phyloP scores from a whole-genome alignment of 2,113 vertebrate genomes.

The Trichomycterus rosablanca region DNA sequence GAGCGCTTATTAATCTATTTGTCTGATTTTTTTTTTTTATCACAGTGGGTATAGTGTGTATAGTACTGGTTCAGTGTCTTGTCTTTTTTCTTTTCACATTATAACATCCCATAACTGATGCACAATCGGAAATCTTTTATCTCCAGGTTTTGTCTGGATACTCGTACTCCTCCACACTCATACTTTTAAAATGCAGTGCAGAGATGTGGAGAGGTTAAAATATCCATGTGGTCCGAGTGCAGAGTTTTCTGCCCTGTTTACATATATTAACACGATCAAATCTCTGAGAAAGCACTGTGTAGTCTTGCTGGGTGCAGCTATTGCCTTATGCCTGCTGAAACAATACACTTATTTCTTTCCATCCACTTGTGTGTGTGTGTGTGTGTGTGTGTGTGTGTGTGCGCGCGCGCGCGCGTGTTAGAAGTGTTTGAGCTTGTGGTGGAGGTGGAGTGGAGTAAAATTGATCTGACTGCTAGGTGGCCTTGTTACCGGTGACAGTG shows the following conservation, averaged over 20 bases:
- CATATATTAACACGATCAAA: neutral
- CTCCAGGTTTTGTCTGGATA: too few species aligned
- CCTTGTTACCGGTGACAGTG: constrained; percentile 21
- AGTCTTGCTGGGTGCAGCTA: neutral
- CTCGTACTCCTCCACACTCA: too few species aligned
- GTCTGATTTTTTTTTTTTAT: too few species aligned
- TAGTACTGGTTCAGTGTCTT: too few species aligned
- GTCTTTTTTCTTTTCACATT: too few species aligned
- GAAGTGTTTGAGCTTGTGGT: neutral
- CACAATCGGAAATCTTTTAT: too few species aligned
- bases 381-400: neutral
- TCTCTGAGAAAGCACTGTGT: neutral
- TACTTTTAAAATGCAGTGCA: too few species aligned
- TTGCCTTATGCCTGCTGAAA: neutral
- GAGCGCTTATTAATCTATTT: too few species aligned
- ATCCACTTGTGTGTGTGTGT: neutral
- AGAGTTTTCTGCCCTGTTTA: neutral
- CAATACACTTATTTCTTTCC: neutral
- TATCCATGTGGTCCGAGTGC: neutral
- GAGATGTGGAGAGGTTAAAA: constrained; percentile 1
- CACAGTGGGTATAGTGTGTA: too few species aligned
- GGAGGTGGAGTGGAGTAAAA: constrained; percentile 12
- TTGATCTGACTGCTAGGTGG: constrained; percentile 11
- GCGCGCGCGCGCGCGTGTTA: neutral
- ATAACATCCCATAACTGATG: too few species aligned